Base-by-base conservation (phyloP, 2,888 invertebrate species). In the Drosophila imparisetae region DNA sequence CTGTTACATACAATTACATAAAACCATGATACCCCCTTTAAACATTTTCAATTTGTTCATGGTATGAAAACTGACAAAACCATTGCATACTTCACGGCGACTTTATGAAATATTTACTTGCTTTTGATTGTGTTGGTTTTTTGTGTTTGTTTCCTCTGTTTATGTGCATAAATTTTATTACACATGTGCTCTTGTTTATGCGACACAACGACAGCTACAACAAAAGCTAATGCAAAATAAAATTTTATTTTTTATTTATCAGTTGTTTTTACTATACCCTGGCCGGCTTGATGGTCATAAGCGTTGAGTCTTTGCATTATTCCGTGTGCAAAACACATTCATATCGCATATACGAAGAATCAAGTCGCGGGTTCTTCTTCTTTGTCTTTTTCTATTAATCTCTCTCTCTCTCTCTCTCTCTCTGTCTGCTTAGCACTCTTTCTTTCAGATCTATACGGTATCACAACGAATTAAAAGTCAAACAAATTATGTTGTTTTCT, bases 101-200 rank as follows among this genome's bases (percentile, higher is more conserved):
- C 77, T 69, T 81, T 81, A 85, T 85, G 66, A 85, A 85, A 86
- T 84, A 85, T 85, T 85, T 86, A 85, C 72, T 72, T 53, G 80
- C 71, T 86, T 84, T 85, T 86, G 87, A 89, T 81, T 85, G 87
- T 86, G 70, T 29, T 63, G 40, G 42, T 53, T 53, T 55, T 38
- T 36, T 66, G 27, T 58, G 55, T 66, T 61, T 69, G 66, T 59
- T 64, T 57, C 55, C 65, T 66, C 65, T 81, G 73, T 85, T 88
- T 88, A 80, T 83, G 80, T 85, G 89, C 87, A 85, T 81, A 89
- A 63, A 86, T 89, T 89, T 86, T 83, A 89, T 89, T 81, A 84
- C 89, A 79, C 79, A 83, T 89, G 79, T 86, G 84, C 87, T 75
- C 71, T 89, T 88, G 83, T 86, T 84, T 83, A 88, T 84, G 89